Conservation (phyloP, 2,113 vertebrate species). For the Corythornis madagascariensis region DNA sequence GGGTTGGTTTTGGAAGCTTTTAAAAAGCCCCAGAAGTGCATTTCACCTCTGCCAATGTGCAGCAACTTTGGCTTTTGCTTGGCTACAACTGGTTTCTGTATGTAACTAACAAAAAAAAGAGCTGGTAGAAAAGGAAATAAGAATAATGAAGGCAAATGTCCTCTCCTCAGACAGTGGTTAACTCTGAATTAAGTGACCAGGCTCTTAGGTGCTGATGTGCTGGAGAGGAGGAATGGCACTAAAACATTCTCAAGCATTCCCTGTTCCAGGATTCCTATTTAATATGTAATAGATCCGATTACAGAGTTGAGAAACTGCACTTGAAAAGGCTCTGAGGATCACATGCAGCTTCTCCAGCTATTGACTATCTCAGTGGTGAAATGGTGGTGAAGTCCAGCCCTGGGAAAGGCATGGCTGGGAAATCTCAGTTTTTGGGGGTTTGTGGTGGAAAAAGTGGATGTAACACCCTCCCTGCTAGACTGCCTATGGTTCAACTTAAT, state of each 20-base stretch:
- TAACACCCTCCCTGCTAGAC: background rate
- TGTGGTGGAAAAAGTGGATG: background rate
- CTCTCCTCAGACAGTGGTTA: background rate
- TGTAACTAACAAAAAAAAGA: background rate
- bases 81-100: background rate
- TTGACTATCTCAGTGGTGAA: background rate
- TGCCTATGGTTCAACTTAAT: background rate
- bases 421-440: background rate
- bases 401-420: background rate
- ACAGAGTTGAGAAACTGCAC: background rate
- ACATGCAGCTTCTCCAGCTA: background rate
- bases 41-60: background rate
- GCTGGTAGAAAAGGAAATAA: background rate
- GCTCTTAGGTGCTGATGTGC: background rate
- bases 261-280: background rate
- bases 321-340: background rate
- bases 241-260: background rate
- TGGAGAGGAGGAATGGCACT: background rate
- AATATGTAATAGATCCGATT: background rate
- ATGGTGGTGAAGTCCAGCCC: accelerated
- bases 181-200: background rate
- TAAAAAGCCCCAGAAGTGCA: background rate
- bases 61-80: background rate
- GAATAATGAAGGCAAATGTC: background rate
- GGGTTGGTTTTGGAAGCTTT: constrained; percentile 26